Evolutionary conservation across 1,140 invertebrate species (phyloP).

Genomic region (Akabosia matsudoensis): DNA sequence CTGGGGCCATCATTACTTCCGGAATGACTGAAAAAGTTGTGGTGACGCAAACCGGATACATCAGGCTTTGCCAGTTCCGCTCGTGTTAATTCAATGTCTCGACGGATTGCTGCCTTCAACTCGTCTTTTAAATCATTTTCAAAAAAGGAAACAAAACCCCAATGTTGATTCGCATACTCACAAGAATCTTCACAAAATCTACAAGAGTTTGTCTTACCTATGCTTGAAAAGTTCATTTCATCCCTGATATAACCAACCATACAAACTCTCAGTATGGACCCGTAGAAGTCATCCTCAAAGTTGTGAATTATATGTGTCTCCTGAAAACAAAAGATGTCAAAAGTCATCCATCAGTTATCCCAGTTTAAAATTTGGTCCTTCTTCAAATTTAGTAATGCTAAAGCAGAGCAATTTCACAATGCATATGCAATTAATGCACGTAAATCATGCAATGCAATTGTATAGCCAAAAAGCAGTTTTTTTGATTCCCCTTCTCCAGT

Average conservation of each 20-base stretch:
- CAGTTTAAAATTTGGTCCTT: no score
- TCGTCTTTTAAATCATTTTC: constrained; percentile 60
- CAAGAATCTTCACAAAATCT: background rate
- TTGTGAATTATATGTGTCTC: constrained; percentile 87
- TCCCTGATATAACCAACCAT: constrained; percentile 77
- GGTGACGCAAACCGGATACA: constrained; percentile 40
- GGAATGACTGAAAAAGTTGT: constrained; percentile 35
- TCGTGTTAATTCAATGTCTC: constrained; percentile 68
- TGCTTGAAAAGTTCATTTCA: constrained; percentile 74
- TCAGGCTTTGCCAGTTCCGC: constrained; percentile 57
- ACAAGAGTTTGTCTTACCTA: constrained; percentile 57
- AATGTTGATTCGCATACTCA: background rate
- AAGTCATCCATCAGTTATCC: background rate
- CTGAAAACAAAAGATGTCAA: constrained; percentile 56
- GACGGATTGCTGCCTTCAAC: constrained; percentile 69
- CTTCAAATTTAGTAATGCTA: no score
- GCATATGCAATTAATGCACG: no score
- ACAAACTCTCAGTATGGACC: constrained; percentile 69
- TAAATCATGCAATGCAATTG: no score
- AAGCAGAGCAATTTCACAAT: no score
- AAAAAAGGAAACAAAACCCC: background rate
- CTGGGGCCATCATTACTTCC: background rate
- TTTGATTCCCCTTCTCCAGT: no score
- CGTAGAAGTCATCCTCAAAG: constrained; percentile 86
- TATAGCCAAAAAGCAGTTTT: no score